phyloP scores from a whole-genome alignment of 2,888 invertebrate genomes.

The Pimpla rufipes region DNA sequence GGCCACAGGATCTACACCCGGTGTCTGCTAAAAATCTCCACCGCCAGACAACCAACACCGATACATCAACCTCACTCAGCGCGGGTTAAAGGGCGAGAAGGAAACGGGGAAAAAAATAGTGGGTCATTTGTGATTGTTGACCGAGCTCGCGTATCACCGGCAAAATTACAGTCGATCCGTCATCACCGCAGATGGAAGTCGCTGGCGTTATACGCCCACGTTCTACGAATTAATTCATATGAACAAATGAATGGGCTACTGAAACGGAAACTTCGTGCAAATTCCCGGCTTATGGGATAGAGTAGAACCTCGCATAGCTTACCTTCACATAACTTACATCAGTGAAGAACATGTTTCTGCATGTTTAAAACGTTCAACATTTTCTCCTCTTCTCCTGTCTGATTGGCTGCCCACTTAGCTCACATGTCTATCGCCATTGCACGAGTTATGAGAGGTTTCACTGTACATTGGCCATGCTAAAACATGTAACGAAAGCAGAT shows the following conservation, averaged over 20 bases:
- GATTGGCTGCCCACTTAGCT: too few species aligned
- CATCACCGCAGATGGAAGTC: slow-evolving; percentile 45
- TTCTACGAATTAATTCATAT: slow-evolving; percentile 36
- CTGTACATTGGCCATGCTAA: too few species aligned
- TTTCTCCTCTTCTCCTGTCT: too few species aligned
- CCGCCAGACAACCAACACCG: neutral
- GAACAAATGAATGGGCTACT: slow-evolving; percentile 27
- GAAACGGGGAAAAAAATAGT: slow-evolving; percentile 5
- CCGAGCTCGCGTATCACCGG: neutral
- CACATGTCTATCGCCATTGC: too few species aligned
- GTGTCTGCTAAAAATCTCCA: slow-evolving; percentile 25
- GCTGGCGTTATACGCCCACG: neutral
- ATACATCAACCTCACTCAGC: slow-evolving; percentile 30
- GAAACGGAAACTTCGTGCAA: neutral
- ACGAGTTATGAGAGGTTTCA: neutral
- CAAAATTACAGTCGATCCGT: slow-evolving; percentile 29
- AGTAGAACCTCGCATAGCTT: neutral
- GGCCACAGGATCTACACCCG: slow-evolving; percentile 22
- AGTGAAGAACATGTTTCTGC: too few species aligned
- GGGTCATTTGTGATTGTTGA: neutral
- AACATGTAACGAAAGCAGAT: neutral
- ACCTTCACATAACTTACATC: too few species aligned
- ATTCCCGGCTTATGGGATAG: neutral
- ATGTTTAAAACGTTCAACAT: too few species aligned
- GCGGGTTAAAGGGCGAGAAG: neutral